These are phyloP conservation scores for Empis livida DNA, from an alignment of 2,888 invertebrate species.

Conservation along the genomic window DNA sequence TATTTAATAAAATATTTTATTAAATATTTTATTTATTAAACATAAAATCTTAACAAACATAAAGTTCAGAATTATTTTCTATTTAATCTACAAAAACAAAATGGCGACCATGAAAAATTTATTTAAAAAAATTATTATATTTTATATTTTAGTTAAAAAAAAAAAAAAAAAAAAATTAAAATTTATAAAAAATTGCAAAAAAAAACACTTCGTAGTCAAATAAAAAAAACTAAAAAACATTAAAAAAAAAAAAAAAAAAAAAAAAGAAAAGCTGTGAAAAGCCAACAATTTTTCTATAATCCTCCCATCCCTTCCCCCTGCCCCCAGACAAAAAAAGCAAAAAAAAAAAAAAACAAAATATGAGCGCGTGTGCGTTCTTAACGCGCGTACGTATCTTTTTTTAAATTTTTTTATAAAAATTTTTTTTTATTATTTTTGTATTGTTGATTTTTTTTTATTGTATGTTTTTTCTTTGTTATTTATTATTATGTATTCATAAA, in stretches of 20 bases:
- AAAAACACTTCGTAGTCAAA: neutral
- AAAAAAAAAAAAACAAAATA: too few species aligned
- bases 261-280: too few species aligned
- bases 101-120: neutral
- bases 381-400: neutral
- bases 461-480: neutral
- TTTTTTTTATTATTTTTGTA: constrained; percentile 1
- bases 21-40: too few species aligned
- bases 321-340: too few species aligned
- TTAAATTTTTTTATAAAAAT: neutral
- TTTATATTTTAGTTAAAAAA: neutral
- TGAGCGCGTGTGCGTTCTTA: too few species aligned
- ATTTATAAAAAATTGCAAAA: neutral
- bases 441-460: constrained; percentile 1
- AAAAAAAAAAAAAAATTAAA: neutral
- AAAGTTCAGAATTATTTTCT: too few species aligned
- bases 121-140: neutral
- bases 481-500: neutral
- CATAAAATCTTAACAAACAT: too few species aligned
- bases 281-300: too few species aligned
- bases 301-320: too few species aligned
- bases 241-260: too few species aligned
- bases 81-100: neutral
- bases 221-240: neutral
- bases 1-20: too few species aligned